These are phyloP conservation scores for Xerus rutilus DNA, from an alignment of 2,797 vertebrate species.

Conservation along the genomic window DNA sequence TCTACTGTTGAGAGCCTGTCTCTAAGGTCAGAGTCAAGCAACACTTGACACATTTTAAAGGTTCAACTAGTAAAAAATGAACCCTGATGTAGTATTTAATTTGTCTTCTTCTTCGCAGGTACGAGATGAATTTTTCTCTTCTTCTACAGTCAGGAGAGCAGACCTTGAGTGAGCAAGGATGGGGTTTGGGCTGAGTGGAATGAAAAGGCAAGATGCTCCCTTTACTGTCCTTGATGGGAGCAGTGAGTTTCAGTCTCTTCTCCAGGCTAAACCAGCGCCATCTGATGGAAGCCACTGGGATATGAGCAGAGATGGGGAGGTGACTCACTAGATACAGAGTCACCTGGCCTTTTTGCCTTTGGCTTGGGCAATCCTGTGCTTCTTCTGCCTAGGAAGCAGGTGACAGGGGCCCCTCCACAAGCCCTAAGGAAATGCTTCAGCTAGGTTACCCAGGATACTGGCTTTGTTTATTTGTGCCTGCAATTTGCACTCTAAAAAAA, in stretches of 20 bases:
- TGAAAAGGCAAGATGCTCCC: background rate
- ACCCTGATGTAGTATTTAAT: background rate
- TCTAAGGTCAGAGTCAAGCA: constrained; percentile 32
- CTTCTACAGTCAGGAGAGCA: background rate
- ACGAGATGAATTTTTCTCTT: background rate
- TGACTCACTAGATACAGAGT: background rate
- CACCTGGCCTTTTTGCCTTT: background rate
- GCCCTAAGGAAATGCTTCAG: background rate
- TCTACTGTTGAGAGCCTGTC: background rate
- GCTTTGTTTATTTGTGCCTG: background rate
- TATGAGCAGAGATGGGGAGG: background rate
- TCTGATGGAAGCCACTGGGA: background rate
- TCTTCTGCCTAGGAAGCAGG: background rate
- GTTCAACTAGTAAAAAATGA: background rate
- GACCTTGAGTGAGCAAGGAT: background rate
- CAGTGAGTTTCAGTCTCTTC: background rate
- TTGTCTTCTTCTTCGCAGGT: background rate
- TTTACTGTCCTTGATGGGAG: background rate
- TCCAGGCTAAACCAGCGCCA: background rate
- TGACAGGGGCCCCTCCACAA: background rate
- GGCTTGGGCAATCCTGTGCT: background rate
- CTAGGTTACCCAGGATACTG: background rate
- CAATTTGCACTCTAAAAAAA: background rate
- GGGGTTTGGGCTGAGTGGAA: background rate
- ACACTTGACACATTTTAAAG: background rate